Evolutionary conservation across 1,140 invertebrate species (phyloP), one percentile per base, ranked within the genome.

Genomic region (Argopecten irradians): DNA sequence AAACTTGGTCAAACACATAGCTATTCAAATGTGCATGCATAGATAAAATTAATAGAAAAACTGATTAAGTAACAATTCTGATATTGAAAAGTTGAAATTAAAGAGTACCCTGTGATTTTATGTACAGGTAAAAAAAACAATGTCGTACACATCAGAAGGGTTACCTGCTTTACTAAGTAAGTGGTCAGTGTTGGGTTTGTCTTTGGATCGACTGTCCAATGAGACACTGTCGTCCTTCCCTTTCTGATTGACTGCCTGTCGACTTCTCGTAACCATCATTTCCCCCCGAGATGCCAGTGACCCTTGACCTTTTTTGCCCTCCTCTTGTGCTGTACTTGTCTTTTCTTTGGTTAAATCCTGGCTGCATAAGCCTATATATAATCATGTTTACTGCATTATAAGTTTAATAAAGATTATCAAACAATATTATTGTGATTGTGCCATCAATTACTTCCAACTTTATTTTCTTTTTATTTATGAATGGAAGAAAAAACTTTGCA

Each of bases 241-340:
- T 41, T 86, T 86, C 34, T 86, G 46, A 46, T 41, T 85, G 83
- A 71, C 46, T 19, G 83, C 86, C 84, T 84, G 89, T 32, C 86
- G 86, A 85, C 90, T 91, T n/a, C 88, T 82, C n/a, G 85, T 91
- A 34, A 92, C 88, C 89, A 92, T 91, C 88, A 92, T 85, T 32
- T 84, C 84, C 1, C 91, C 91, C n/a, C 91, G 88, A 33, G 89
- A 86, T 71, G 88, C 83, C 5, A 88, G 22, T 82, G 89, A 89
- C 9, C 86, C 87, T 19, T 83, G 46, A 43, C 43, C 83, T 34
- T 41, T 88, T 5, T 86, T 86, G 0, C 35, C 33, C 35, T 86
- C 85, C 32, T 86, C 35, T 22, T 71, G 55, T 5, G 55, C 55
- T 28, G n/a, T 71, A 22, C 43, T 55, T 2, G 43, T 2, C 16